Percentiles rank a stretch among this genome's conserved stretches.
Conservation (phyloP, 2,113 vertebrate species). For the Coptodon bakossiorum region DNA sequence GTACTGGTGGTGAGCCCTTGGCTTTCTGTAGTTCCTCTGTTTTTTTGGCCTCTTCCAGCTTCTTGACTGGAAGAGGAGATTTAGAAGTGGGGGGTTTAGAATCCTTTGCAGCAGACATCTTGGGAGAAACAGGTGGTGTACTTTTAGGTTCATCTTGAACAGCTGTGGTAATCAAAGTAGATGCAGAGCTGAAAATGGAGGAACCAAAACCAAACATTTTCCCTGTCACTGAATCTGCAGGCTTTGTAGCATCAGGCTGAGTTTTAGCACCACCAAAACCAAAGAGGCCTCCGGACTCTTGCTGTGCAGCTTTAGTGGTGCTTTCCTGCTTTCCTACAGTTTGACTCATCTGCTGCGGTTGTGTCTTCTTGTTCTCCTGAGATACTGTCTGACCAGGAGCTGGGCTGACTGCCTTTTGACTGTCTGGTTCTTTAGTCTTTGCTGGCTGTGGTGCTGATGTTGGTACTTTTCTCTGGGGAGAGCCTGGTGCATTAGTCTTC, state of each 20-base stretch:
- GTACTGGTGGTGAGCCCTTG: slow-evolving; percentile 37
- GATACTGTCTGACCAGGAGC: slow-evolving; percentile 48
- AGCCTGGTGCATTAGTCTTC: slow-evolving; percentile 57
- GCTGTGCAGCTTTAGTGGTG: slow-evolving; percentile 30
- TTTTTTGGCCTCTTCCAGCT: slow-evolving; percentile 38
- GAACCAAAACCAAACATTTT: slow-evolving; percentile 72
- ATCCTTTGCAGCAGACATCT: slow-evolving; percentile 36
- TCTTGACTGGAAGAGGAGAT: slow-evolving; percentile 9
- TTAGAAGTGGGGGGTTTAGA: slow-evolving; percentile 12
- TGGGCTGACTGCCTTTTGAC: slow-evolving; percentile 11
- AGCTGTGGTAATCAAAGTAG: slow-evolving; percentile 68
- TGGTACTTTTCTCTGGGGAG: slow-evolving; percentile 39
- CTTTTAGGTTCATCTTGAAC: slow-evolving; percentile 61
- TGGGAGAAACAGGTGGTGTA: slow-evolving; percentile 59
- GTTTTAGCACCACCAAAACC: slow-evolving; percentile 61
- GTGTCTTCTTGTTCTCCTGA: slow-evolving; percentile 31
- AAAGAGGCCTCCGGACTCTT: slow-evolving; percentile 64
- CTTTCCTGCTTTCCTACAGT: slow-evolving; percentile 50
- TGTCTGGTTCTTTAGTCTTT: slow-evolving; percentile 30
- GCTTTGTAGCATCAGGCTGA: slow-evolving; percentile 71
- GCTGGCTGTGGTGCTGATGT: slow-evolving; percentile 25
- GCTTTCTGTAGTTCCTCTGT: slow-evolving; percentile 57
- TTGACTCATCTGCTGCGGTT: slow-evolving; percentile 26
- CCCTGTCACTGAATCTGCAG: slow-evolving; percentile 60
- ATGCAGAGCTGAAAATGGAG: slow-evolving; percentile 72